These are phyloP conservation scores for Natator depressus DNA, from an alignment of 2,113 vertebrate genomes.

Conservation along the genomic window DNA sequence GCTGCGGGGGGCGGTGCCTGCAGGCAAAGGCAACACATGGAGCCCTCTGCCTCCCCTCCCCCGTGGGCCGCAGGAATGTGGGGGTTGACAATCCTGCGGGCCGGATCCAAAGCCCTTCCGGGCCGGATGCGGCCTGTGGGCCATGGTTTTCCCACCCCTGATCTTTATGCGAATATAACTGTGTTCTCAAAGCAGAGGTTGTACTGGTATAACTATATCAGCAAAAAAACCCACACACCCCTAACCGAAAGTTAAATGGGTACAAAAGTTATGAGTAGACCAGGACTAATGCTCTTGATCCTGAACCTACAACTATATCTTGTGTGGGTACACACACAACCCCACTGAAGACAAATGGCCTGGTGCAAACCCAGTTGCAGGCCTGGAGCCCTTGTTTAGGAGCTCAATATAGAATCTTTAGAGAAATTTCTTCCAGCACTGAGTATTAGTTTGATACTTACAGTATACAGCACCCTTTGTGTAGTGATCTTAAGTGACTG, in stretches of 20 bases:
- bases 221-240: neutral
- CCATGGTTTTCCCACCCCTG: too few relatives aligned
- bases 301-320: neutral
- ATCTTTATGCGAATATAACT: neutral
- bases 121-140: too few relatives aligned
- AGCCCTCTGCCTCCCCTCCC: too few relatives aligned
- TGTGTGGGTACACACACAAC: accelerated
- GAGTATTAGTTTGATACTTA: neutral
- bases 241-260: neutral
- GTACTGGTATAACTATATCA: neutral
- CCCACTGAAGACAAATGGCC: neutral
- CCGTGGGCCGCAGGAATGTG: too few relatives aligned
- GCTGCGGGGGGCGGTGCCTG: too few relatives aligned
- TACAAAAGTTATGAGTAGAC: neutral
- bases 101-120: too few relatives aligned
- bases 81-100: too few relatives aligned
- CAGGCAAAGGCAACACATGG: too few relatives aligned
- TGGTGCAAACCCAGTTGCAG: neutral
- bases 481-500: neutral
- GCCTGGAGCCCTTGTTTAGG: neutral
- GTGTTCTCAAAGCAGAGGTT: neutral
- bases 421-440: neutral
- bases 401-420: neutral
- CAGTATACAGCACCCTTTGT: accelerated
- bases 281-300: neutral